Conservation (phyloP, 2,888 invertebrate genomes). For the Branchipolynoe longqiensis region DNA sequence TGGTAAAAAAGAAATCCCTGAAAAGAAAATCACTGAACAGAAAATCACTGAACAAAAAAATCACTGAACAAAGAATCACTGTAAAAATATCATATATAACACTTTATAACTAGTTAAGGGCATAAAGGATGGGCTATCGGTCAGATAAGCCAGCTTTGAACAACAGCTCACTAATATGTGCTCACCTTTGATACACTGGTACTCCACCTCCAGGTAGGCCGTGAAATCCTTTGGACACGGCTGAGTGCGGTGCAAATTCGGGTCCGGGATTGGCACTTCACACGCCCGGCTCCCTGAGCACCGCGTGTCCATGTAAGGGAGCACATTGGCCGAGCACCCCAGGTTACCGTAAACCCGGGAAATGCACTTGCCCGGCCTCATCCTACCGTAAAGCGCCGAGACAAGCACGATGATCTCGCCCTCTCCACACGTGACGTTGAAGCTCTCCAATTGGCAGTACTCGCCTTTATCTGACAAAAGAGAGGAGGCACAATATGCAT, state of each 20-base stretch:
- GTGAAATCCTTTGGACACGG: slow-evolving; percentile 67
- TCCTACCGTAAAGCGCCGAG: slow-evolving; percentile 41
- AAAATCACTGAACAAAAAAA: too few species aligned
- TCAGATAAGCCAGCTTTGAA: too few species aligned
- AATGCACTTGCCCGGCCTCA: slow-evolving; percentile 63
- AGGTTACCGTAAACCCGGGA: slow-evolving; percentile 63
- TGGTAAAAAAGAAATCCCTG: too few species aligned
- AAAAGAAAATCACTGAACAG: too few species aligned
- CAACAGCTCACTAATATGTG: neutral
- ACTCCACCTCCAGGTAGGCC: slow-evolving; percentile 62
- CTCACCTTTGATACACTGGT: slow-evolving; percentile 66
- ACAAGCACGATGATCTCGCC: slow-evolving; percentile 51
- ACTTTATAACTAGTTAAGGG: too few species aligned
- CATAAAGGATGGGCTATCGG: too few species aligned
- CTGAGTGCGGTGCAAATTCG: slow-evolving; percentile 59
- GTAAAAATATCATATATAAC: too few species aligned
- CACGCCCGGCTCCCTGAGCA: slow-evolving; percentile 65
- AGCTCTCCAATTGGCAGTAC: slow-evolving; percentile 55
- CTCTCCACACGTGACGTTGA: slow-evolving; percentile 47
- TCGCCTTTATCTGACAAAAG: slow-evolving; percentile 40
- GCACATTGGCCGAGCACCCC: slow-evolving; percentile 64
- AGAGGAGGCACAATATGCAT: slow-evolving; percentile 1
- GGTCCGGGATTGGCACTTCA: slow-evolving; percentile 65
- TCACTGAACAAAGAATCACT: too few species aligned
- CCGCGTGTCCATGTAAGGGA: slow-evolving; percentile 59